Conservation (phyloP, 1,140 invertebrate species). For the Platyscapa corneri region DNA sequence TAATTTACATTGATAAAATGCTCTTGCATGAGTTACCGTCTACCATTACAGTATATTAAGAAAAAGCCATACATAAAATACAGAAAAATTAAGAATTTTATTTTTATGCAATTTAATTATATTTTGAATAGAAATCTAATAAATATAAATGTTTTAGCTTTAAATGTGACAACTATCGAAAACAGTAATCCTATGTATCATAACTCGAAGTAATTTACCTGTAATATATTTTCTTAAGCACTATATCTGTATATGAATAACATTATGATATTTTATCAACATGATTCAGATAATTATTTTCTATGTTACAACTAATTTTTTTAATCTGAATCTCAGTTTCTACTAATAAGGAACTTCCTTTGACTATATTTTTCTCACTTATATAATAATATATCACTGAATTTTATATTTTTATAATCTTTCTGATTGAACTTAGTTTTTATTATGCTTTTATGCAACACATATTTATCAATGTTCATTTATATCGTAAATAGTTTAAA, state of each 20-base stretch:
- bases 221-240: neutral
- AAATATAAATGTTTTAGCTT: neutral
- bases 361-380: neutral
- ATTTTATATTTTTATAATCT: constrained; percentile 5
- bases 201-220: neutral
- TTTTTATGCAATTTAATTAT: too few species aligned
- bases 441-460: neutral
- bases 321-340: neutral
- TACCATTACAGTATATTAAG: neutral
- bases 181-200: neutral
- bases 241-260: neutral
- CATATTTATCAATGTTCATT: neutral
- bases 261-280: neutral
- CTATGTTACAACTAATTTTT: neutral
- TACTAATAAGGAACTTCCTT: neutral
- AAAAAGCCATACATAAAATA: neutral
- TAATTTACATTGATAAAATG: neutral
- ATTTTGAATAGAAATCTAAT: neutral
- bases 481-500: neutral
- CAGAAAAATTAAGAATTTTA: too few species aligned
- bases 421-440: neutral
- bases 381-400: neutral
- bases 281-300: neutral
- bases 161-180: neutral
- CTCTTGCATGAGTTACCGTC: neutral